Evolutionary conservation across 2,888 invertebrate genomes (phyloP).

Genomic region (Phoenoteleia sp.): DNA sequence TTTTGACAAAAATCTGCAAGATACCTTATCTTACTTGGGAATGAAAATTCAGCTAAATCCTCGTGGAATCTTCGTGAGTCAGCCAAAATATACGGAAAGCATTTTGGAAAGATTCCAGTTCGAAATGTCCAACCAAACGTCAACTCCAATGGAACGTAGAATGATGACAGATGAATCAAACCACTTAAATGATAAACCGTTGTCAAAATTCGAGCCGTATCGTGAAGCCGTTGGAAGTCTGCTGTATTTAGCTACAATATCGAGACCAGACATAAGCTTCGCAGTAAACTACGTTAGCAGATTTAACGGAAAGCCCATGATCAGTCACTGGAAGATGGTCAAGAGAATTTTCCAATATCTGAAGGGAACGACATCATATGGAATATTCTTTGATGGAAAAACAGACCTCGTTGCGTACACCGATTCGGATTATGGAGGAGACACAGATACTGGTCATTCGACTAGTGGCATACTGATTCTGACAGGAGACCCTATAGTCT

Average conservation of each 20-base stretch:
- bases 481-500: slow-evolving; percentile 77
- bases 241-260: neutral
- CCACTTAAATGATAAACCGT: neutral
- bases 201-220: neutral
- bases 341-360: slow-evolving; percentile 71
- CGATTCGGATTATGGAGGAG: slow-evolving; percentile 69
- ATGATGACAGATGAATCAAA: neutral
- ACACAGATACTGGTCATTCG: neutral
- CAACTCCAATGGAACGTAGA: neutral
- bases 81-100: neutral
- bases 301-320: slow-evolving; percentile 50
- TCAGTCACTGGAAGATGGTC: slow-evolving; percentile 71
- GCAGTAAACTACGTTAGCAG: slow-evolving; percentile 76
- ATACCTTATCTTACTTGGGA: neutral
- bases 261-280: slow-evolving; percentile 68
- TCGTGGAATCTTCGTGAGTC: neutral
- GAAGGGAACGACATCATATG: slow-evolving; percentile 65
- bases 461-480: slow-evolving; percentile 34
- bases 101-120: neutral
- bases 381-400: slow-evolving; percentile 75
- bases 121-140: neutral
- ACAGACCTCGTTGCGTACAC: slow-evolving; percentile 62
- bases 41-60: neutral
- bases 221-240: neutral
- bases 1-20: neutral